These are phyloP conservation scores for Phacellophora camtschatica DNA, from an alignment of 30 jellyfish, hydroid and myxozoan genomes.

Conservation along the genomic window DNA sequence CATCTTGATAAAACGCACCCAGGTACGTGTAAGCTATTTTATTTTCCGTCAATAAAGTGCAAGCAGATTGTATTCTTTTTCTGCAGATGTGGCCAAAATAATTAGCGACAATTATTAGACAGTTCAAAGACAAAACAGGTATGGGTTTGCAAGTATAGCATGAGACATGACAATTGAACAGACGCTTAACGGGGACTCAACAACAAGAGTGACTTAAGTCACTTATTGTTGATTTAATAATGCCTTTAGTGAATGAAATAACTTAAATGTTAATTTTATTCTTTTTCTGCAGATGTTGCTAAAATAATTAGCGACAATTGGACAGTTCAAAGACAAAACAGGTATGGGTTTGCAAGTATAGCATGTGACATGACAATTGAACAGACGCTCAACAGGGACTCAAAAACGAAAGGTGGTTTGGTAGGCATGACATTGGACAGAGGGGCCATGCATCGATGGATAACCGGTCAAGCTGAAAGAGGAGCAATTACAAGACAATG, in stretches of 20 bases:
- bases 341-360: conserved; percentile 5
- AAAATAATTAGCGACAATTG: too few relatives aligned
- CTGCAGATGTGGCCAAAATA: conserved; percentile 20
- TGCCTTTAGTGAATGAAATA: too few relatives aligned
- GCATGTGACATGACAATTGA: conserved; percentile 40
- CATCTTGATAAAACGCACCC: conserved; percentile 67
- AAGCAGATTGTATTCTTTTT: background rate
- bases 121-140: conserved; percentile 50
- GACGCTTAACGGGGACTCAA: too few relatives aligned
- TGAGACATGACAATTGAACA: conserved; percentile 74
- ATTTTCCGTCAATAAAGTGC: background rate
- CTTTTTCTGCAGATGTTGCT: too few relatives aligned
- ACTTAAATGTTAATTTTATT: too few relatives aligned
- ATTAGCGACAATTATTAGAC: conserved; percentile 59
- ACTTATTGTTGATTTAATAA: too few relatives aligned
- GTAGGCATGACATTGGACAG: conserved; percentile 70
- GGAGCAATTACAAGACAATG: conserved; percentile 53
- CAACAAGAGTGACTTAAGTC: too few relatives aligned
- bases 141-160: conserved; percentile 62
- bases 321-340: conserved; percentile 33
- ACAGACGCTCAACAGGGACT: conserved; percentile 55
- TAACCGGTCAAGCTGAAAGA: conserved; percentile 57
- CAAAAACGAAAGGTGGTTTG: conserved; percentile 72
- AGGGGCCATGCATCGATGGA: conserved; percentile 68
- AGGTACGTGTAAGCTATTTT: conserved; percentile 22